These are phyloP conservation scores for Haliaeetus leucogaster DNA, from an alignment of 2,113 vertebrate species.

Conservation along the genomic window DNA sequence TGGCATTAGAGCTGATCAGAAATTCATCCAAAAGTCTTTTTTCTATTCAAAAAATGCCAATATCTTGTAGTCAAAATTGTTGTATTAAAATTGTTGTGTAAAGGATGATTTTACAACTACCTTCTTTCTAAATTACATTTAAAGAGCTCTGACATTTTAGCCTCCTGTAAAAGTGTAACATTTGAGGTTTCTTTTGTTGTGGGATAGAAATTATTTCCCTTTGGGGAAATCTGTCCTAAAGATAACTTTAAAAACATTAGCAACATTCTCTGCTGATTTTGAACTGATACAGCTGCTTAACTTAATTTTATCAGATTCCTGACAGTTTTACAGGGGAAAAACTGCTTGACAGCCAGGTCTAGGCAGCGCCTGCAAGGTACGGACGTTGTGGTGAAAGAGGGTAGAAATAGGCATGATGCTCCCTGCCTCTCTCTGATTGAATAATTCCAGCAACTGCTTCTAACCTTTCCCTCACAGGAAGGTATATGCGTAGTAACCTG, in stretches of 20 bases:
- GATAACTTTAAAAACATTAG: background rate
- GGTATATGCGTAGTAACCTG: conserved; percentile 93
- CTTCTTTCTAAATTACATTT: background rate
- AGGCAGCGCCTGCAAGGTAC: background rate
- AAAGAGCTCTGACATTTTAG: background rate
- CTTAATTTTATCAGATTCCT: background rate
- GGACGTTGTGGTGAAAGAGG: fast-evolving
- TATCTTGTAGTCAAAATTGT: background rate
- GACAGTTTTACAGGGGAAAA: background rate
- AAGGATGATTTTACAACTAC: background rate
- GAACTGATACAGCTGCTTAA: background rate
- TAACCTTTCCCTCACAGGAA: conserved; percentile 70
- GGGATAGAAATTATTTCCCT: background rate
- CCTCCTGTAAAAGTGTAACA: background rate
- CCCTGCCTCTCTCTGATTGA: background rate
- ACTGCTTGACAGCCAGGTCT: background rate
- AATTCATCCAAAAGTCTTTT: background rate
- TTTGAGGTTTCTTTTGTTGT: background rate
- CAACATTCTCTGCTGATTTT: background rate
- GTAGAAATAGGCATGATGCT: background rate
- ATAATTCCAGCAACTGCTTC: background rate
- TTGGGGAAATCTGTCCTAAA: background rate
- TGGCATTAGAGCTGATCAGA: background rate
- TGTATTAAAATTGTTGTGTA: background rate
- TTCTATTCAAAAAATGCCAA: background rate